Conservation (phyloP, 1,140 invertebrate genomes). For the Zaprionus capensis region DNA sequence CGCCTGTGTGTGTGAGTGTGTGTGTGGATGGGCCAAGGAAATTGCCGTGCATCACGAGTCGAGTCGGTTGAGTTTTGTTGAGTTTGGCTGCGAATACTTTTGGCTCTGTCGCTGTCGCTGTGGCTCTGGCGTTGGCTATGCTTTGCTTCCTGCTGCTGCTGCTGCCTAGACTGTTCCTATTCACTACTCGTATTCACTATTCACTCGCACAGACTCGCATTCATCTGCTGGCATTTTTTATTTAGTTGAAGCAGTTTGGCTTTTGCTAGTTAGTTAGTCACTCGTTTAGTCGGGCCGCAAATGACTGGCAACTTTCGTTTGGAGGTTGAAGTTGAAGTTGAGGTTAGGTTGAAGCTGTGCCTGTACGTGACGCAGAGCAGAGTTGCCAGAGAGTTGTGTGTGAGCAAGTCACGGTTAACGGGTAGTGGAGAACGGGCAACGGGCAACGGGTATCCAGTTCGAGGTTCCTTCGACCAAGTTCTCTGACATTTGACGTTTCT, state of each 20-base stretch:
- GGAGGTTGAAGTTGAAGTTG: slow-evolving; percentile 34
- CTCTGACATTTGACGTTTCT: slow-evolving; percentile 37
- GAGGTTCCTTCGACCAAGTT: slow-evolving; percentile 6
- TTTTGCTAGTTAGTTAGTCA: slow-evolving; percentile 43
- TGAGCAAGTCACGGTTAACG: neutral
- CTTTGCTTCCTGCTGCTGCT: slow-evolving; percentile 19
- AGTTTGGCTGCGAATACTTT: slow-evolving; percentile 7
- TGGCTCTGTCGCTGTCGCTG: neutral
- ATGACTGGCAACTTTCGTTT: slow-evolving; percentile 53
- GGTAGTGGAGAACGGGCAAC: neutral
- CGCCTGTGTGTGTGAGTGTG: slow-evolving; percentile 15
- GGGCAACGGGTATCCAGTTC: neutral
- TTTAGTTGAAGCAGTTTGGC: slow-evolving; percentile 51
- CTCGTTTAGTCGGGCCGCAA: slow-evolving; percentile 47
- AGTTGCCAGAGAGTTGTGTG: no score
- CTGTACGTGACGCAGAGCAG: slow-evolving; percentile 38
- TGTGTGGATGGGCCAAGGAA: slow-evolving; percentile 12
- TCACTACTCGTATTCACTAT: slow-evolving; percentile 28
- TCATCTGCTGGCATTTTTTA: slow-evolving; percentile 36
- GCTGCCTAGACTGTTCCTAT: slow-evolving; percentile 9
- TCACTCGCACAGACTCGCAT: slow-evolving; percentile 24
- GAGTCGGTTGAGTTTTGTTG: slow-evolving; percentile 21
- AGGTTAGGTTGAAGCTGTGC: slow-evolving; percentile 6
- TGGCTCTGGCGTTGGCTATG: neutral
- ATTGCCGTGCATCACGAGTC: slow-evolving; percentile 31